Conservation (phyloP, 2,888 invertebrate species). For the Philereme transversata region DNA sequence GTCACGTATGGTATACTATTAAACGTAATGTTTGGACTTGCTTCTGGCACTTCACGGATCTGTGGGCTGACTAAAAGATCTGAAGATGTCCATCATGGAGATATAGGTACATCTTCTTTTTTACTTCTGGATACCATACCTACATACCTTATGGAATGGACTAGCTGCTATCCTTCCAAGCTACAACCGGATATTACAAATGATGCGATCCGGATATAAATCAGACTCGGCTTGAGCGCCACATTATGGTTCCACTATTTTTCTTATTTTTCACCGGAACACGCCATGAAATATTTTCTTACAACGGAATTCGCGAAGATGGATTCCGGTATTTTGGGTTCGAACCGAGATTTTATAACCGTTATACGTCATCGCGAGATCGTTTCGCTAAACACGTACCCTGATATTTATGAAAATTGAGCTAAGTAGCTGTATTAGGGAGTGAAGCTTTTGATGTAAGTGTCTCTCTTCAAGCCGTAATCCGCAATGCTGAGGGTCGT, state of each 20-base stretch:
- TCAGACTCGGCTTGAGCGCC: slow-evolving; percentile 51
- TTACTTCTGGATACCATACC: too few relatives aligned
- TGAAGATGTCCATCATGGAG: too few relatives aligned
- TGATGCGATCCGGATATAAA: slow-evolving; percentile 73
- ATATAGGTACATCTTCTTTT: too few relatives aligned
- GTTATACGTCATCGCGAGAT: slow-evolving; percentile 17
- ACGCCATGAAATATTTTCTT: slow-evolving; percentile 35
- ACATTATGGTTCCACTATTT: slow-evolving; percentile 51
- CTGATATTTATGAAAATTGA: too few relatives aligned
- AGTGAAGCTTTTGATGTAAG: too few relatives aligned
- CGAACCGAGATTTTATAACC: slow-evolving; percentile 27
- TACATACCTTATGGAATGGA: not conserved
- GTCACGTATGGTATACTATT: too few relatives aligned
- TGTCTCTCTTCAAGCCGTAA: too few relatives aligned
- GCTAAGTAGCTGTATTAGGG: too few relatives aligned
- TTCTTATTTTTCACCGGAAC: slow-evolving; percentile 51
- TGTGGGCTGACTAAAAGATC: too few relatives aligned
- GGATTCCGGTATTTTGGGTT: slow-evolving; percentile 31
- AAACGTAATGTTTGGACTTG: too few relatives aligned
- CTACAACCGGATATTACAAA: slow-evolving; percentile 61
- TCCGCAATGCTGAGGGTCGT: too few relatives aligned
- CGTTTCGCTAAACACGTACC: slow-evolving; percentile 5
- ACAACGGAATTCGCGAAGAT: slow-evolving; percentile 23
- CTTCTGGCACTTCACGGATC: too few relatives aligned
- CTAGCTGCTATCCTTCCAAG: slow-evolving; percentile 24